Percentiles rank a stretch among this genome's conserved stretches.
phyloP scores from a whole-genome alignment of 1,140 invertebrate species.

The Diploscapter pachys region DNA sequence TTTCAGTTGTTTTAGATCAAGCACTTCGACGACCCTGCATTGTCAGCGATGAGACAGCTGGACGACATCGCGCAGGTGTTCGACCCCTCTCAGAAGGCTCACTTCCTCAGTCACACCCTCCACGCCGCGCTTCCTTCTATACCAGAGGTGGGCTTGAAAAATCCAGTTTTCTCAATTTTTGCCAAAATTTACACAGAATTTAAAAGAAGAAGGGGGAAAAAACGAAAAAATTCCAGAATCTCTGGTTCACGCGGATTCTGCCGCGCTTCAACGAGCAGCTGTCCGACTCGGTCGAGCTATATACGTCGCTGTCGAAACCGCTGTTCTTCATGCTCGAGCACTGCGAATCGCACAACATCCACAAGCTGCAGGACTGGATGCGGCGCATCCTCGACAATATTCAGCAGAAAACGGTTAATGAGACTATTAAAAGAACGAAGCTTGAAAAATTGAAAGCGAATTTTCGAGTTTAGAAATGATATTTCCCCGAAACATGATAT shows the following conservation, averaged over 20 bases:
- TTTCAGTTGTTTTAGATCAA: conserved; percentile 45
- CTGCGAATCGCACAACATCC: conserved; percentile 56
- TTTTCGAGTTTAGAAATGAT: too few relatives aligned
- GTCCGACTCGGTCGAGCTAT: conserved; percentile 45
- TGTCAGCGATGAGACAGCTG: conserved; percentile 51
- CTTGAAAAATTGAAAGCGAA: too few relatives aligned
- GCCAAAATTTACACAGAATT: neutral
- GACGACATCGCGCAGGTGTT: conserved; percentile 56
- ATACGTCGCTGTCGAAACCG: conserved; percentile 45
- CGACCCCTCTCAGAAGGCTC: conserved; percentile 50
- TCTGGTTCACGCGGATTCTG: conserved; percentile 53
- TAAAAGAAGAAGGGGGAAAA: neutral
- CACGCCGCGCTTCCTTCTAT: conserved; percentile 44
- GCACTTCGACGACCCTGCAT: conserved; percentile 54
- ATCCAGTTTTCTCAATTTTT: neutral
- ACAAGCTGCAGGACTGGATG: conserved; percentile 53
- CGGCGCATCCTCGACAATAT: conserved; percentile 44
- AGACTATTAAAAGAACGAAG: too few relatives aligned
- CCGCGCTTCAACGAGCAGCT: conserved; percentile 54
- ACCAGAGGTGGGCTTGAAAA: conserved; percentile 40
- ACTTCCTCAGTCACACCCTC: conserved; percentile 50
- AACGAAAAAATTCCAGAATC: conserved; percentile 28
- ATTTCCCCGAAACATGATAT: too few relatives aligned
- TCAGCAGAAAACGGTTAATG: conserved; percentile 14
- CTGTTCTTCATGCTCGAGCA: conserved; percentile 50